A percentile compares a stretch with the other conserved stretches of the same genome.
These are phyloP conservation scores for Prunella himalayana DNA, from an alignment of 2,113 vertebrate genomes.

Conservation along the genomic window DNA sequence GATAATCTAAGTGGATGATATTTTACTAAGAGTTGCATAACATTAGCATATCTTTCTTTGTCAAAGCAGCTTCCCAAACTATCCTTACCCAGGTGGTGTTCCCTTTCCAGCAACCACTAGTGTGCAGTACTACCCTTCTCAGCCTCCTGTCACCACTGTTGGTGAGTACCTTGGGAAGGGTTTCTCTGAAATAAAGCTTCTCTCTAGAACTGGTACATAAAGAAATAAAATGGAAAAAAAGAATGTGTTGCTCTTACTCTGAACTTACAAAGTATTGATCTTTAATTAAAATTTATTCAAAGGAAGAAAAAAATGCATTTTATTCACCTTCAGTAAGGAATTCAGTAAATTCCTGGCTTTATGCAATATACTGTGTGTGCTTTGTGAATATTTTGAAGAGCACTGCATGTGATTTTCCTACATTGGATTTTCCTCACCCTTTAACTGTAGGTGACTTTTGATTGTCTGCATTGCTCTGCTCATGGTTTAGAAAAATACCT, in stretches of 20 bases:
- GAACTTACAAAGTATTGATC: not conserved
- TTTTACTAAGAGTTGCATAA: not conserved
- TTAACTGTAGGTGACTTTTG: not conserved
- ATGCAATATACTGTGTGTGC: not conserved
- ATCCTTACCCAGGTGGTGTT: conserved; percentile 84
- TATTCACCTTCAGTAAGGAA: not conserved
- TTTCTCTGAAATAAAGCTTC: not conserved
- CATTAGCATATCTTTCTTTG: not conserved
- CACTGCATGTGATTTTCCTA: not conserved
- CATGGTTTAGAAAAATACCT: not conserved
- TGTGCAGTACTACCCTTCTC: conserved; percentile 83
- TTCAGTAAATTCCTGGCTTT: not conserved
- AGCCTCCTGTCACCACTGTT: conserved; percentile 85
- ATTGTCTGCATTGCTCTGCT: not conserved
- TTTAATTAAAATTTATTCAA: not conserved
- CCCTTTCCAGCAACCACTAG: conserved; percentile 85
- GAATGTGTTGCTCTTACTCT: not conserved
- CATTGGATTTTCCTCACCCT: not conserved
- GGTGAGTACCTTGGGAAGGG: conserved; percentile 78
- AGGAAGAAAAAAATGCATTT: not conserved
- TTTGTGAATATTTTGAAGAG: not conserved
- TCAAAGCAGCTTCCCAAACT: conserved; percentile 85
- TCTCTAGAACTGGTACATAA: not conserved
- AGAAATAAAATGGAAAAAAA: not conserved
- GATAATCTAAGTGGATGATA: not conserved